Base-by-base conservation (phyloP, 2,797 vertebrate genomes). In the Sebastes oblongus region DNA sequence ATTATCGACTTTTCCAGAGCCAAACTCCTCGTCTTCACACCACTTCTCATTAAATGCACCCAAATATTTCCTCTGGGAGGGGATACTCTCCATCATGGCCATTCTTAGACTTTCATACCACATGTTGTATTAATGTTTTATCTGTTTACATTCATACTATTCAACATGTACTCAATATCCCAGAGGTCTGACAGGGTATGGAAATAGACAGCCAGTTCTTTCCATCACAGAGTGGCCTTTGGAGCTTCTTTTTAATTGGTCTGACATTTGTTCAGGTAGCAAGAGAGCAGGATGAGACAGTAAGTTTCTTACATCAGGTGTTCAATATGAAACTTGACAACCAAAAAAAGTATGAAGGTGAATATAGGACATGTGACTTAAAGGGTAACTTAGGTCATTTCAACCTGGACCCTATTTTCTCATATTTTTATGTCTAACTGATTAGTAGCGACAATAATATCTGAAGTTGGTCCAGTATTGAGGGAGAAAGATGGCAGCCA, bases 1-100 rank as follows among this genome's bases (percentile, higher is more conserved):
- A 91, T 85, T 79, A 75, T 83, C 65, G 61, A 64, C 72, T 85
- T 82, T 74, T 78, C 71, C 25, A 32, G 82, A 87, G 84, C 84
- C 86, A 89, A 86, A 79, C 75, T 76, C 30, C 8, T 71, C 29
- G 24, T 75, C 58, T 84, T 86, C 78, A 46, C 75, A 79, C 75
- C 34, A 56, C 59, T 80, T 86, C 65, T 84, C 30, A 86, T 88
- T 77, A 88, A 81, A 81, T 70, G 62, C 18, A 77, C 66, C 36
- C 68, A 78, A 88, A 77, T 78, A 75, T 68, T 70, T 75, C 12
- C 8, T 27, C 18, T 22, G 13, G 5, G 65, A 2, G 18, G 9
- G 6, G 9, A 9, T 56, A 8, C 10, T 78, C 24, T 64, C 14
- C 42, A 59, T 69, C 58, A 5, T n/a, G 32, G 32, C 32, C 22